A percentile compares a stretch with the other conserved stretches of the same genome.
phyloP scores from a whole-genome alignment of 2,797 vertebrate species.

The Paedocypris micromegethes region DNA sequence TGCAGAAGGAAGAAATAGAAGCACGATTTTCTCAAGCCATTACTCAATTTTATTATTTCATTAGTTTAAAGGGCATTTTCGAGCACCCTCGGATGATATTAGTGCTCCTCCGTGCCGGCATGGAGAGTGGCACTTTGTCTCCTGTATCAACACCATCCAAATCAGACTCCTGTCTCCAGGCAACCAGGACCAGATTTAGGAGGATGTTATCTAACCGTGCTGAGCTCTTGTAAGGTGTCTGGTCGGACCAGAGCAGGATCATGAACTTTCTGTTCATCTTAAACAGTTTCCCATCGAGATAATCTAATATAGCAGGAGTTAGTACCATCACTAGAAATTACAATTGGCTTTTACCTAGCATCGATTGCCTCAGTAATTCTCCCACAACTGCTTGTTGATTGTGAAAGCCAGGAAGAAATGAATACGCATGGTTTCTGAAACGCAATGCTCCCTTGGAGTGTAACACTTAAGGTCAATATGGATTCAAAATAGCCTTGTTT shows the following conservation, averaged over 20 bases:
- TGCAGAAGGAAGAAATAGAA: conserved; percentile 25
- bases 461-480: conserved; percentile 20
- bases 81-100: conserved; percentile 54
- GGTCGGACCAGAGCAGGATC: conserved; percentile 38
- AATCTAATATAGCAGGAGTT: conserved; percentile 26
- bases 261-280: conserved; percentile 35
- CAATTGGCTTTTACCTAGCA: conserved; percentile 20
- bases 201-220: conserved; percentile 45
- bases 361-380: conserved; percentile 27
- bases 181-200: conserved; percentile 55
- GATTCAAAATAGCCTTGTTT: conserved; percentile 22
- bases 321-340: conserved; percentile 20
- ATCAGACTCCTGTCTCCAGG: conserved; percentile 56
- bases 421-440: conserved; percentile 17
- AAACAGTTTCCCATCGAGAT: conserved; percentile 28
- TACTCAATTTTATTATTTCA: conserved; percentile 46
- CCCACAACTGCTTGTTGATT: conserved; percentile 18
- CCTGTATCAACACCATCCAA: conserved; percentile 46
- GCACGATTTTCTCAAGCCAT: conserved; percentile 35
- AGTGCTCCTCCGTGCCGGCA: conserved; percentile 45
- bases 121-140: conserved; percentile 44
- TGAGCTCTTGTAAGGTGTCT: conserved; percentile 47
- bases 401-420: conserved; percentile 1
- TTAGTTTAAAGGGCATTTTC: conserved; percentile 49
- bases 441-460: conserved; percentile 11